Conservation (phyloP, 2,113 vertebrate genomes). For the Perognathus longimembris region DNA sequence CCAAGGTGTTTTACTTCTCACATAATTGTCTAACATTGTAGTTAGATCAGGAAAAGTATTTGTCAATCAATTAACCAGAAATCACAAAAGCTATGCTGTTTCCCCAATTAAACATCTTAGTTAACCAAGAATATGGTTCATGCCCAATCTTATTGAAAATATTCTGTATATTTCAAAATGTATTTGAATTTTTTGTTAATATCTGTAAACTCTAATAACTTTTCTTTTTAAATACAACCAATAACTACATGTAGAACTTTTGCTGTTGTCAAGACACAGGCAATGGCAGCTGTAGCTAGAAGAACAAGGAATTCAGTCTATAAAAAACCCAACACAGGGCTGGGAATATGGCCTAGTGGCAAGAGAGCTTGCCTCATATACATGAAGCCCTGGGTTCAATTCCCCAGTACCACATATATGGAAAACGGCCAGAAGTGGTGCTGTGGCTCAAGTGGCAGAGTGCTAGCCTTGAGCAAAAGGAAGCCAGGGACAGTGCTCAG, state of each 20-base stretch:
- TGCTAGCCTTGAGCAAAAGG: too few species aligned
- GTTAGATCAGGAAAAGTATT: not conserved
- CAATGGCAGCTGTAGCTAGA: not conserved
- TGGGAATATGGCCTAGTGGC: too few species aligned
- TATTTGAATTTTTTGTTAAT: not conserved
- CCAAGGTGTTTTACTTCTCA: not conserved
- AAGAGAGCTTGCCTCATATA: too few species aligned
- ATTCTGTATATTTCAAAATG: not conserved
- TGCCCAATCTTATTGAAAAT: not conserved
- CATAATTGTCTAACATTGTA: slow-evolving; percentile 5
- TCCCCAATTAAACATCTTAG: slow-evolving; percentile 20
- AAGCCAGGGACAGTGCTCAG: too few species aligned
- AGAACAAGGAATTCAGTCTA: not conserved
- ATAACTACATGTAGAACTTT: not conserved
- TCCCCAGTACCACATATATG: too few species aligned
- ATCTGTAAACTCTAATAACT: not conserved
- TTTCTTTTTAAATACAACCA: slow-evolving; percentile 17
- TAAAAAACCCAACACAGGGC: too few species aligned
- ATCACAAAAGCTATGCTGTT: not conserved
- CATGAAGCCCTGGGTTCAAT: too few species aligned
- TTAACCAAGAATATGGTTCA: not conserved
- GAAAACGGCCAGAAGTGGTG: too few species aligned
- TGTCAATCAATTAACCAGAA: slow-evolving; percentile 35
- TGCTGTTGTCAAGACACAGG: not conserved
- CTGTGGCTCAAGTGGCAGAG: too few species aligned